phyloP scores from a whole-genome alignment of 1,140 invertebrate genomes.

The Heliothis virescens region DNA sequence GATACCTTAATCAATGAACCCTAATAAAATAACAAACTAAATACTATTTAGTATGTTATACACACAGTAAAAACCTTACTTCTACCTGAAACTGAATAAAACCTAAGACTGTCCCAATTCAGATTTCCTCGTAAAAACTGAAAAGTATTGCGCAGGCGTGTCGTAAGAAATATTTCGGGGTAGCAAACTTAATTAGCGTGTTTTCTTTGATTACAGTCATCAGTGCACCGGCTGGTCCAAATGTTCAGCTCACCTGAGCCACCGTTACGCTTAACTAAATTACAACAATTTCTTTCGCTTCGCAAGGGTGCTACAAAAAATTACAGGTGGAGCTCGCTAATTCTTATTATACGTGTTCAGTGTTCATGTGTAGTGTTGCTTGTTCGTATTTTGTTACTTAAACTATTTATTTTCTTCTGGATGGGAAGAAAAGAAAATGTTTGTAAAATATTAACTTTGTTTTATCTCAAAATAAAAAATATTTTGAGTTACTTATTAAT shows the following conservation, averaged over 20 bases:
- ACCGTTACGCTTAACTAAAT: slow-evolving; percentile 71
- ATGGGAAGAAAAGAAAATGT: too few relatives aligned
- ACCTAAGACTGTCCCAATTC: slow-evolving; percentile 8
- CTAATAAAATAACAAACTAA: too few relatives aligned
- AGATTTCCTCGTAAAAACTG: slow-evolving; percentile 49
- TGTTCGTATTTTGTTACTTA: slow-evolving; percentile 3
- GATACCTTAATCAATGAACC: too few relatives aligned
- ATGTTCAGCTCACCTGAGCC: slow-evolving; percentile 78
- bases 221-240: slow-evolving; percentile 77
- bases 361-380: slow-evolving; percentile 12
- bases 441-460: too few relatives aligned
- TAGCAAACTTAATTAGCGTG: slow-evolving; percentile 81
- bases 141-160: slow-evolving; percentile 32
- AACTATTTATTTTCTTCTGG: not conserved
- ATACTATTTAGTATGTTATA: too few relatives aligned
- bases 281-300: slow-evolving; percentile 66
- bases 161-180: slow-evolving; percentile 63
- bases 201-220: slow-evolving; percentile 85
- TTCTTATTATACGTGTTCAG: slow-evolving; percentile 20
- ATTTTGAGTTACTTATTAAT: too few relatives aligned
- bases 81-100: not conserved
- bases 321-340: slow-evolving; percentile 44
- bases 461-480: too few relatives aligned
- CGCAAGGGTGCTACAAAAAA: slow-evolving; percentile 51
- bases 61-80: too few relatives aligned